Base-by-base conservation (phyloP, 2,888 invertebrate genomes). In the Bugulina stolonifera region DNA sequence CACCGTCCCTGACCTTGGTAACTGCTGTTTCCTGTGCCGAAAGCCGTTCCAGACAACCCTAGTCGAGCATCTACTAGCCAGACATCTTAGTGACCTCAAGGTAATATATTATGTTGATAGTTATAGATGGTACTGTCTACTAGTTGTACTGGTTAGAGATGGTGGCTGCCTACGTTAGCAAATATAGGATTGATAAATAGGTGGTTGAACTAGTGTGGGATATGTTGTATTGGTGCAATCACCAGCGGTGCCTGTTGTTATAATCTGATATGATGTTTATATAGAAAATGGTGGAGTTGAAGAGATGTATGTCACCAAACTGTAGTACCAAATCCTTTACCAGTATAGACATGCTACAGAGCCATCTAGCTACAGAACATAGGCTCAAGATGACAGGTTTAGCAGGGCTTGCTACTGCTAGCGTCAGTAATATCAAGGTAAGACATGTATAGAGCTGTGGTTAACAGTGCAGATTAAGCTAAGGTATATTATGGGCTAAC, bases 341-440 rank as follows among this genome's bases (percentile, higher is more conserved):
- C n/a, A 25, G 25, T 64, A 32, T 64, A 2, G 64, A 64, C 3
- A 64, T 25, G 14, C 34, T 64, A 14, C 64, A 64, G 64, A 25
- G 10, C n/a, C 64, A 64, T 32, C 64, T 64, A 14, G 64, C 64
- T 32, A 64, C 22, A 32, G 64, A 64, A 27, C 64, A 64, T n/a
- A 25, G 64, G 32, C 64, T 64, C 32, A 64, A 64, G n/a, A 64
- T 64, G 64, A 64, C 64, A 32, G 64, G 64, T 2, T 64, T 64
- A n/a, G 64, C 64, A 29, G 64, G 64, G 3, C n/a, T 64, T 2
- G 64, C 64, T 34, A 25, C 32, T 64, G 64, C 64, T 3, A 64
- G 27, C 32, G 64, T 64, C 64, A 64, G 32, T 32, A 64, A 64
- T 32, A 64, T 64, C 32, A 64, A 64, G 64, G 64, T 64, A 14